Evolutionary conservation across 2,797 vertebrate species (phyloP).

Genomic region (Fratercula arctica): DNA sequence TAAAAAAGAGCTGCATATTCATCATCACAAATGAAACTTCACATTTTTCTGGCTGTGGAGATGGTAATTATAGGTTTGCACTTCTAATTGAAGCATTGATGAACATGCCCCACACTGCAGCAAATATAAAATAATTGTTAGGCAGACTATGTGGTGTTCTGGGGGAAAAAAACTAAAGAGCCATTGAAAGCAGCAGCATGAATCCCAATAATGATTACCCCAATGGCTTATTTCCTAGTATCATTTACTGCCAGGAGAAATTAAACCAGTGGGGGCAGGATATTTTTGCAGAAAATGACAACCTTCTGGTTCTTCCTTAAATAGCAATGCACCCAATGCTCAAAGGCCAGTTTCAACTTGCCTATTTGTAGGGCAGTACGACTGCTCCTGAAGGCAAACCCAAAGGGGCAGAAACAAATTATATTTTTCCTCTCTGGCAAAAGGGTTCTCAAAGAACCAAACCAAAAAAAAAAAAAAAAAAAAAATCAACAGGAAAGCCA

Average conservation of each 20-base stretch:
- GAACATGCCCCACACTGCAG: slow-evolving; percentile 1
- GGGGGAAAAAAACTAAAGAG: not conserved
- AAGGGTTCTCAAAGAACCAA: not conserved
- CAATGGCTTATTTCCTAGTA: slow-evolving; percentile 1
- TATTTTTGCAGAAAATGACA: not conserved
- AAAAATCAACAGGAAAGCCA: not conserved
- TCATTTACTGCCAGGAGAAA: slow-evolving; percentile 11
- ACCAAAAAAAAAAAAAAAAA: not conserved
- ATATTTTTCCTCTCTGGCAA: not conserved
- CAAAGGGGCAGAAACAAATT: not conserved
- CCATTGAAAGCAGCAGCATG: slow-evolving; percentile 12
- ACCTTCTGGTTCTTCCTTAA: not conserved
- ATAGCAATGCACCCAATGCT: not conserved
- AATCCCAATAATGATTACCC: not conserved
- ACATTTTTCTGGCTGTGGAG: slow-evolving; percentile 21
- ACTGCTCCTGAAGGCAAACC: not conserved
- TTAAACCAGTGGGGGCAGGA: not conserved
- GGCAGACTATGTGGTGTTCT: not conserved
- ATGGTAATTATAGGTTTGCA: slow-evolving; percentile 45
- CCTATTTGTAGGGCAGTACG: not conserved
- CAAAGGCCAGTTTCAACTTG: not conserved
- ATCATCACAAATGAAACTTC: slow-evolving; percentile 44
- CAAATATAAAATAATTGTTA: slow-evolving; percentile 55
- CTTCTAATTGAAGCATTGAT: slow-evolving; percentile 53
- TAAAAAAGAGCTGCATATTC: slow-evolving; percentile 14